Conservation (phyloP, 2,888 invertebrate genomes). For the Panopea generosa region DNA sequence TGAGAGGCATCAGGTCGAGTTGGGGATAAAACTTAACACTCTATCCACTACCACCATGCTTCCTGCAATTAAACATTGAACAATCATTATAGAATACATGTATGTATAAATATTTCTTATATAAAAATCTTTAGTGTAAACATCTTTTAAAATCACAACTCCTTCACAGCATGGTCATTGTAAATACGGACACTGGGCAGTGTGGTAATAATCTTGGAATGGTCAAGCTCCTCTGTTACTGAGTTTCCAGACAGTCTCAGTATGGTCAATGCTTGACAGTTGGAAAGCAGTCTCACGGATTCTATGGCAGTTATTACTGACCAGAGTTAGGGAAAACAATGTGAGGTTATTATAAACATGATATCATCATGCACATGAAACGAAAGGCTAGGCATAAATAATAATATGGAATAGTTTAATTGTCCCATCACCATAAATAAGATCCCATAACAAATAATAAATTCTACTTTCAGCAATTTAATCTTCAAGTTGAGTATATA, state of each 20-base stretch:
- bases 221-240: constrained; percentile 23
- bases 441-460: too few relatives aligned
- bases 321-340: constrained; percentile 25
- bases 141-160: constrained; percentile 7
- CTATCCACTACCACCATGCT: too few relatives aligned
- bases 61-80: too few relatives aligned
- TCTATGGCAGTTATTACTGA: constrained; percentile 39
- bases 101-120: too few relatives aligned
- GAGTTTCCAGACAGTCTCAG: constrained; percentile 56
- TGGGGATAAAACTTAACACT: too few relatives aligned
- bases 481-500: too few relatives aligned
- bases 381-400: too few relatives aligned
- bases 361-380: background rate
- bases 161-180: constrained; percentile 18
- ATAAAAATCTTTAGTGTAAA: too few relatives aligned
- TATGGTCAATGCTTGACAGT: constrained; percentile 36
- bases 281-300: constrained; percentile 25
- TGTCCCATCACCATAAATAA: too few relatives aligned
- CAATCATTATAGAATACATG: too few relatives aligned
- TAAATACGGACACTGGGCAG: constrained; percentile 33
- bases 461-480: background rate
- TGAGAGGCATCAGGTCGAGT: too few relatives aligned
- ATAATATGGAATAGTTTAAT: too few relatives aligned
- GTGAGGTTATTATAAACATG: background rate
- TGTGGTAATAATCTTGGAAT: constrained; percentile 18